Conservation (phyloP, 2,113 vertebrate genomes). For the Chloropsis hardwickii region DNA sequence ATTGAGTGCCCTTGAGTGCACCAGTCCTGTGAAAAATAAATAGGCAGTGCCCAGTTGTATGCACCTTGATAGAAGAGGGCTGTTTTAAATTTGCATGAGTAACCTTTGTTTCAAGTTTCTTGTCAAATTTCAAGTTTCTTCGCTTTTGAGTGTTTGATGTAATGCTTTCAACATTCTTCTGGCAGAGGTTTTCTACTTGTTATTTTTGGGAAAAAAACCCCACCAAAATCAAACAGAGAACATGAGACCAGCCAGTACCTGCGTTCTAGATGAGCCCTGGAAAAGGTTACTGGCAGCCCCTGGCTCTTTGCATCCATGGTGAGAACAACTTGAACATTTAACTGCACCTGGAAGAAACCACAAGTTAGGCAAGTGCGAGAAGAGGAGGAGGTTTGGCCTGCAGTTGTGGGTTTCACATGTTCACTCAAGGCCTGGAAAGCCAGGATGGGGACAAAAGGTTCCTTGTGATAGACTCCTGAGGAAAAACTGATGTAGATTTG, state of each 20-base stretch:
- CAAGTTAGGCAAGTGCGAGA: neutral
- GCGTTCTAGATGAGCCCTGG: neutral
- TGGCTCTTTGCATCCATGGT: neutral
- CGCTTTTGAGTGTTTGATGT: neutral
- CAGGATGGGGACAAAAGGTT: neutral
- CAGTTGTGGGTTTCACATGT: neutral
- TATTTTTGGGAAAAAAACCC: neutral
- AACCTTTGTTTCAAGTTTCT: neutral
- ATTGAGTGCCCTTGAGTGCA: neutral
- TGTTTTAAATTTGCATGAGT: neutral
- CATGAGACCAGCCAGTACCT: neutral
- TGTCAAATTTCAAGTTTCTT: neutral
- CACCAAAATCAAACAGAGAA: neutral
- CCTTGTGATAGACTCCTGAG: neutral
- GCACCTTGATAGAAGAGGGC: neutral
- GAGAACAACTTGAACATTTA: neutral
- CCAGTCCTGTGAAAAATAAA: constrained; percentile 32
- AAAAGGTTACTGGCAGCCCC: neutral
- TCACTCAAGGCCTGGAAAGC: neutral
- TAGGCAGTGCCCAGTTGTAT: neutral
- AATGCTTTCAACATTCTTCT: neutral
- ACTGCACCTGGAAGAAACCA: neutral
- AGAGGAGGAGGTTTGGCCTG: neutral
- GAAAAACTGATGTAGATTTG: neutral
- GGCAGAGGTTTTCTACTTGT: neutral